Evolutionary conservation across 2,888 invertebrate genomes (phyloP).

Genomic region (Drosophila paramelanica): DNA sequence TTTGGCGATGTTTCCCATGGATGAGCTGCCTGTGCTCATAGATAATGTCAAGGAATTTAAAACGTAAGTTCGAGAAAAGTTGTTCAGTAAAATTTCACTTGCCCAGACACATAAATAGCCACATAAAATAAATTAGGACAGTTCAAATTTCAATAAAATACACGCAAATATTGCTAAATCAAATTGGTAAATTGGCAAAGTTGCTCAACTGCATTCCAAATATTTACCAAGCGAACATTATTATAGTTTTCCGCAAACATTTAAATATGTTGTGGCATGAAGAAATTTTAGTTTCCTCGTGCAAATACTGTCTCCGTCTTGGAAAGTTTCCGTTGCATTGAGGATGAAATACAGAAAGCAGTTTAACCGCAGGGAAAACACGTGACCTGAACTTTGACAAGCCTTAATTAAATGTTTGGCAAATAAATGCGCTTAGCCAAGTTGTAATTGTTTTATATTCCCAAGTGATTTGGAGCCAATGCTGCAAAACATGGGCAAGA

Average conservation of each 20-base stretch:
- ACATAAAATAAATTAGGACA: too few relatives aligned
- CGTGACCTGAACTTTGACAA: not conserved
- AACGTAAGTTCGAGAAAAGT: not conserved
- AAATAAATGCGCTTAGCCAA: not conserved
- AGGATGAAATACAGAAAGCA: not conserved
- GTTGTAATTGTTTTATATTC: not conserved
- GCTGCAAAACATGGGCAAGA: not conserved
- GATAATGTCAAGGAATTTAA: constrained; percentile 2
- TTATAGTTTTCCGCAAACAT: too few relatives aligned
- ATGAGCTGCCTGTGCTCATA: not conserved
- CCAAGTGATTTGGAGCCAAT: constrained; percentile 4
- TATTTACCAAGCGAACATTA: too few relatives aligned
- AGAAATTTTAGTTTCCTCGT: not conserved
- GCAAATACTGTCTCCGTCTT: not conserved
- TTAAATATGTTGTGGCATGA: not conserved
- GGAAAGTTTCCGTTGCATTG: too few relatives aligned
- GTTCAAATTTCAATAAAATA: too few relatives aligned
- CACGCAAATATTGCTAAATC: too few relatives aligned
- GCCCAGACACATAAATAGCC: too few relatives aligned
- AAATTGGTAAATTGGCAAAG: too few relatives aligned
- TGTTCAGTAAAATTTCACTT: too few relatives aligned
- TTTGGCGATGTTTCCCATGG: constrained; percentile 2
- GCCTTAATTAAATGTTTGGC: not conserved
- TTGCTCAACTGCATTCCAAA: too few relatives aligned
- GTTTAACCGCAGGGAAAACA: not conserved